Evolutionary conservation across 1,140 invertebrate genomes (phyloP).

Genomic region (Rhagoletis pomonella): DNA sequence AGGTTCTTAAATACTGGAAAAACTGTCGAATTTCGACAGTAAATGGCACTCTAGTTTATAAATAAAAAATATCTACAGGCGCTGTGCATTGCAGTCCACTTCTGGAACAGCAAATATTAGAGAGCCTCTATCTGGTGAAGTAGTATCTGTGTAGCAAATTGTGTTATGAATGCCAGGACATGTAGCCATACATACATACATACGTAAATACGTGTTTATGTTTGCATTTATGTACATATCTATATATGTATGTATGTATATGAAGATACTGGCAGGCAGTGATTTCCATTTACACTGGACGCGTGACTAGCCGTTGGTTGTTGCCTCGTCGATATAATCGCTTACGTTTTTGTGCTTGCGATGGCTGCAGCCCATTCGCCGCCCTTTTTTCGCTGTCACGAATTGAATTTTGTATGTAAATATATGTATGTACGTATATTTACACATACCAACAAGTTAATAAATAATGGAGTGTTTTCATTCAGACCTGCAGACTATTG

Average conservation of each 20-base stretch:
- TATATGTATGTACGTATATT: neutral
- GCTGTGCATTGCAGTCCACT: neutral
- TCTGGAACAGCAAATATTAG: neutral
- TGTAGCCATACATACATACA: neutral
- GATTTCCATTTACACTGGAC: neutral
- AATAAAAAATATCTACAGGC: too few species aligned
- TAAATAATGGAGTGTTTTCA: too few species aligned
- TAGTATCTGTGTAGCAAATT: slow-evolving; percentile 1
- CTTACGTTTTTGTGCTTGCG: neutral
- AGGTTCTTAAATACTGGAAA: too few species aligned
- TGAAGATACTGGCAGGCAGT: neutral
- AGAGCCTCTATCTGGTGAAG: neutral
- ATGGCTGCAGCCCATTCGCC: neutral
- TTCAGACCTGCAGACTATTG: too few species aligned
- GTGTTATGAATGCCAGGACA: slow-evolving; percentile 15
- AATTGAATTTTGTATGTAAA: neutral
- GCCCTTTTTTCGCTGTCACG: neutral
- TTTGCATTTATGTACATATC: too few species aligned
- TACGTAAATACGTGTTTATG: too few species aligned
- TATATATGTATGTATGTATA: too few species aligned
- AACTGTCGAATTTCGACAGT: too few species aligned
- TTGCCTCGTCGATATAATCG: slow-evolving; percentile 25
- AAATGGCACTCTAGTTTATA: too few species aligned
- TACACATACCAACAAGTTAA: neutral
- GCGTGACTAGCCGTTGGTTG: neutral